Base-by-base conservation (phyloP, 2,797 vertebrate species). In the Enteromius viviparus region DNA sequence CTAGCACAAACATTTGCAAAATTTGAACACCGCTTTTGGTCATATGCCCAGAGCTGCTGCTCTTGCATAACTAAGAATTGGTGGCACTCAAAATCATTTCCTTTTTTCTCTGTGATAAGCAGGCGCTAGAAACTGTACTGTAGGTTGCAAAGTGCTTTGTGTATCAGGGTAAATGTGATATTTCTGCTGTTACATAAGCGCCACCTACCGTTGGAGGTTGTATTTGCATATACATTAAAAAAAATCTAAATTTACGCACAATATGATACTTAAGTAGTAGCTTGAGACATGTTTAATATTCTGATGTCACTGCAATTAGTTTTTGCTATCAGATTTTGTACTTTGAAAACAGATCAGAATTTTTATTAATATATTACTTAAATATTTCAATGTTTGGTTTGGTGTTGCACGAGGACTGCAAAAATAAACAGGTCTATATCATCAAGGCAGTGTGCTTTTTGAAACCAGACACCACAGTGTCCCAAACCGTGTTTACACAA, bases 401-500 rank as follows among this genome's bases (percentile, higher is more conserved):
- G 3, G 0, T 12, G 72, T 47, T 60, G 51, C 15, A 42, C 32
- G 17, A 32, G 49, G 49, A 45, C 40, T 47, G 40, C 40, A 81
- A 71, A 81, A 81, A 64, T 72, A 81, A 81, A 74, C 29, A 49
- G 19, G 14, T 23, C 23, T 7, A n/a, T 58, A 17, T 78, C 42
- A 23, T 75, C 23, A 4, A 45, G 26, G 70, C n/a, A 68, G 4
- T 45, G 23, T 47, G 26, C 29, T 58, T 40, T 40, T 70, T 65
- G 77, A 83, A 78, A 82, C 82, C 49, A 78, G 76, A 87, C 81
- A 79, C 37, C 26, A 17, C 69, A 62, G 77, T 66, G 58, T 72
- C 69, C 64, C 37, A 9, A 9, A 62, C 69, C 49, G 23, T 83
- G 69, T 74, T 86, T 69, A 29, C 42, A 64, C 81, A 82, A 64